A percentile compares a stretch with the other conserved stretches of the same genome.
Evolutionary conservation across 2,113 vertebrate genomes (phyloP).

Genomic region (Calyptommatus sinebrachiatus): DNA sequence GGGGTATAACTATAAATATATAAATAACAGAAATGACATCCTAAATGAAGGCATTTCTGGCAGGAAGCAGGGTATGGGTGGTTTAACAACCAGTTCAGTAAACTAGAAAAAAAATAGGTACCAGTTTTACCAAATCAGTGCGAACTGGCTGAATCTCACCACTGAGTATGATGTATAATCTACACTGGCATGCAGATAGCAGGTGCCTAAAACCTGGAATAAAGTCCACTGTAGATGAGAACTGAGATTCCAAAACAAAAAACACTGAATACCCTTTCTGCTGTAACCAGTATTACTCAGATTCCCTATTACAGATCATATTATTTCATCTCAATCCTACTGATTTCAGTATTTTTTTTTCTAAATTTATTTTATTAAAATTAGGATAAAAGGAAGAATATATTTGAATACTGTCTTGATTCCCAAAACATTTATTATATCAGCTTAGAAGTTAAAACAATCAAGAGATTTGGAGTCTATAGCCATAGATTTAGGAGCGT

Average conservation of each 20-base stretch:
- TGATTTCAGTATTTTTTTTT: background rate
- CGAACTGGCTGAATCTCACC: too few relatives aligned
- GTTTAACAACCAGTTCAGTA: too few relatives aligned
- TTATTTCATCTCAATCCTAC: background rate
- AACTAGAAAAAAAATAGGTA: too few relatives aligned
- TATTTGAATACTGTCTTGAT: background rate
- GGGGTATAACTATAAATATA: too few relatives aligned
- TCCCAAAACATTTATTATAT: background rate
- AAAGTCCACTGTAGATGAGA: too few relatives aligned
- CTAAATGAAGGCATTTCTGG: too few relatives aligned
- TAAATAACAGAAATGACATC: too few relatives aligned
- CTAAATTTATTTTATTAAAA: background rate
- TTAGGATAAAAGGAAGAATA: background rate
- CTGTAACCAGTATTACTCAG: background rate
- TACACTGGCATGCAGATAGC: too few relatives aligned
- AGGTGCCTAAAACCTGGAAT: too few relatives aligned
- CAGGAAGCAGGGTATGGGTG: too few relatives aligned
- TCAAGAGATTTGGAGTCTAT: background rate
- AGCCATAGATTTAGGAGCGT: background rate
- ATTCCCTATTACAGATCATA: background rate
- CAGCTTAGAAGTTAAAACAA: slow-evolving; percentile 29
- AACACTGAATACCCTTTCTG: background rate
- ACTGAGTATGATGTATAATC: too few relatives aligned
- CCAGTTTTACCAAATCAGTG: too few relatives aligned
- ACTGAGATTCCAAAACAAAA: background rate